Conservation (phyloP, 2,113 vertebrate genomes). For the Chauna torquata region DNA sequence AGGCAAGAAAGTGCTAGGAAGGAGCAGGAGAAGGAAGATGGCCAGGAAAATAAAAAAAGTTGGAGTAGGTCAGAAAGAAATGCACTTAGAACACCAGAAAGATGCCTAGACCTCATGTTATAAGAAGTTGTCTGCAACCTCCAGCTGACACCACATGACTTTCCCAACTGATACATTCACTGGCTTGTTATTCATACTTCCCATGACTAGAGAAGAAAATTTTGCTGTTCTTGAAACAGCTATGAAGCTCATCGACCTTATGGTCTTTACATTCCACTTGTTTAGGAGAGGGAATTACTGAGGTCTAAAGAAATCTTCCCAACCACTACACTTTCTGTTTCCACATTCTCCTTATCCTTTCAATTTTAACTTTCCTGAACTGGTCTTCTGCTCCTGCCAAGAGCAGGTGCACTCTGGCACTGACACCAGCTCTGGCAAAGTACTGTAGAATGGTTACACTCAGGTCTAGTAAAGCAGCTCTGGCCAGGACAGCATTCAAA, state of each 20-base stretch:
- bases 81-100: neutral
- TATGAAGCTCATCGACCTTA: neutral
- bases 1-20: neutral
- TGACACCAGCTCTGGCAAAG: neutral
- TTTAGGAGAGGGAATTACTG: neutral
- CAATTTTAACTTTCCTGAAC: neutral
- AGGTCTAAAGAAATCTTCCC: neutral
- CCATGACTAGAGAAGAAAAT: neutral
- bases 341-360: neutral
- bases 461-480: neutral
- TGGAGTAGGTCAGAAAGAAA: neutral
- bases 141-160: neutral
- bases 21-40: neutral
- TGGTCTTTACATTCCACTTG: neutral
- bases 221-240: neutral
- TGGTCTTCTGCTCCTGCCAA: neutral
- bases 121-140: neutral
- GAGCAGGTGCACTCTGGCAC: rapidly evolving
- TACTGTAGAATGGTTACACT: neutral
- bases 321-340: neutral
- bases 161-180: neutral
- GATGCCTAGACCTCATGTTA: neutral
- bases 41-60: neutral
- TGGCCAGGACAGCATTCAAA: neutral
- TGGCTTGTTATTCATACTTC: neutral